Evolutionary conservation across 92 coral and sea anemone species (phyloP), one percentile per base, ranked within the genome.

Genomic region (Desmophyllum pertusum): DNA sequence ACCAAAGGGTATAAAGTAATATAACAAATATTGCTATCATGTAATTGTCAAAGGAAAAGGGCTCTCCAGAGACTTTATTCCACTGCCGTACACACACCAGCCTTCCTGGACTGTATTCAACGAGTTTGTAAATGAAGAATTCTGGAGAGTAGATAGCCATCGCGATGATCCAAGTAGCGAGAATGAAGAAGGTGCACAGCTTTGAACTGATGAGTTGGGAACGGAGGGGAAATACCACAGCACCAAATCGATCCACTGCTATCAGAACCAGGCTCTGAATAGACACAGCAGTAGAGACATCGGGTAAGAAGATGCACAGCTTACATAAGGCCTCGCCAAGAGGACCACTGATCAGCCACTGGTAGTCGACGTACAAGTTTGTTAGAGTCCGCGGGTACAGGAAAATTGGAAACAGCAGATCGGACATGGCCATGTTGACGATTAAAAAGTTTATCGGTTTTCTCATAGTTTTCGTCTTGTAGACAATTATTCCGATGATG

Each of bases 341-440:
- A 36, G 23, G 21, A 65, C 70, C 70, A 65, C 25, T 17, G 39
- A 65, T 65, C 41, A 35, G 41, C 70, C 70, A 65, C n/a, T n/a
- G n/a, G 10, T 40, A 65, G n/a, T 14, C 41, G 70, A 23, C 41
- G 13, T 33, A 5, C 25, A 65, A 3, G 10, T 65, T 23, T 35
- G 70, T 65, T 33, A 65, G 21, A 0, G 23, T 7, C 70, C 70
- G 15, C 0, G 70, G 41, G 10, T 11, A 33, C 21, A 5, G 40
- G n/a, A 65, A 65, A 31, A 65, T 17, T 23, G 70, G 40, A 65
- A 31, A 65, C 70, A 65, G 42, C 21, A 33, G 25, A 65, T 65
- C 70, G 18, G 70, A 65, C n/a, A 57, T 57, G 52, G 81, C 81
- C 81, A 57, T 76, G 51, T 57, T 57, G 0, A 55, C 81, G 50